Base-by-base conservation (phyloP, 2,888 invertebrate genomes). In the Blastobasis adustella region DNA sequence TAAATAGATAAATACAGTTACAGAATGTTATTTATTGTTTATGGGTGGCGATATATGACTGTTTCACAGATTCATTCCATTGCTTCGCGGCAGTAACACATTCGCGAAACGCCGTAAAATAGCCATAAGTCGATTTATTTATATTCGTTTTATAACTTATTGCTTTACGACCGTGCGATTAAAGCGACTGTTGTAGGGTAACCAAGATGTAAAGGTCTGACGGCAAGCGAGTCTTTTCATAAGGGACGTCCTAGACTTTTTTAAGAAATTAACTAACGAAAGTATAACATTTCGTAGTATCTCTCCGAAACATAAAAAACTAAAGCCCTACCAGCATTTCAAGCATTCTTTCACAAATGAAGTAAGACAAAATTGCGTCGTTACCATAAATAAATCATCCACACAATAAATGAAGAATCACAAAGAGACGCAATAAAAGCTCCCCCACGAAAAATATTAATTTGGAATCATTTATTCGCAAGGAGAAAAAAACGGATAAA, bases 91-190 rank as follows among this genome's bases (percentile, higher is more conserved):
- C 71, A 76, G 74, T 76, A 77, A 73, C 73, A 73, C 69, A 77
- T 73, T 72, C 71, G 78, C 71, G 72, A 72, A 76, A 73, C 71
- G 76, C 71, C 69, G 76, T 79, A 79, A 79, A 79, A 72, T 68
- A 63, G 67, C 66, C 67, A 72, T 79, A 77, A 78, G 77, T 69
- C 76, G 73, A 77, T 78, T 74, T 78, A 79, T 79, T 77, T 79
- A 76, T 77, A 76, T 76, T 75, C 75, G 66, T 78, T 79, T 79
- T 77, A 79, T 75, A 78, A 76, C 73, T 73, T 79, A 77, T 76
- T 73, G 76, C 72, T 79, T 79, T 78, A 79, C 73, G 77, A 74
- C 72, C 49, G 46, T 65, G 63, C 71, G 72, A 76, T 78, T 76
- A 78, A 76, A 75, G 73, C 70, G 72, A 23, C 39, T 65, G 66